Percentiles rank a stretch among this genome's conserved stretches.
Evolutionary conservation across 2,113 vertebrate genomes (phyloP).

Genomic region (Phycodurus eques): DNA sequence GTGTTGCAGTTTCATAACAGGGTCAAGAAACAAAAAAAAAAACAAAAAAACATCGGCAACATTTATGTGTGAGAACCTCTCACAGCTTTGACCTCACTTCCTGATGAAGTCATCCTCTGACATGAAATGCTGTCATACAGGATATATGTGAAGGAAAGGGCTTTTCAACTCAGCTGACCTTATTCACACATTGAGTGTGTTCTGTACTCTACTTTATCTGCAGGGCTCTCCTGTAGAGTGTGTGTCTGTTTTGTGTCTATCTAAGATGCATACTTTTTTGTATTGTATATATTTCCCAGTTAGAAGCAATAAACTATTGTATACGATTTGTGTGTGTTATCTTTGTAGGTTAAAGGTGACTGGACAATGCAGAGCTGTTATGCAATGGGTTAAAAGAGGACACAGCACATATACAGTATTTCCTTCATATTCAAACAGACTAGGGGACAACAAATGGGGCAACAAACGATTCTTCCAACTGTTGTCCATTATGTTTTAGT

Average conservation of each 20-base stretch:
- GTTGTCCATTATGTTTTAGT: not conserved
- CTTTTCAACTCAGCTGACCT: constrained; percentile 35
- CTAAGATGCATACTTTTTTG: not conserved
- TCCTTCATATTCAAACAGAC: not conserved
- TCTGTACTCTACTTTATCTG: not conserved
- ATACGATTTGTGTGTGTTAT: too few relatives aligned
- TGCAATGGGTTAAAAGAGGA: constrained; percentile 28
- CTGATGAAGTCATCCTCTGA: constrained; percentile 28
- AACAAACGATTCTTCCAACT: not conserved
- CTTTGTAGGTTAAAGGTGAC: constrained; percentile 11
- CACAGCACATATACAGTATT: not conserved
- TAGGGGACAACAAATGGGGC: not conserved
- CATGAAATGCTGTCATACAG: constrained; percentile 52
- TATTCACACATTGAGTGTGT: constrained; percentile 9
- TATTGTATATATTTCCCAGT: too few relatives aligned
- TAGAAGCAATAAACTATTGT: too few relatives aligned
- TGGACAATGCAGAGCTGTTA: constrained; percentile 15
- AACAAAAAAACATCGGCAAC: constrained; percentile 14
- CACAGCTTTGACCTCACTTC: constrained; percentile 46
- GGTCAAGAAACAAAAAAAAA: constrained; percentile 50
- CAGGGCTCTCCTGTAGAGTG: not conserved
- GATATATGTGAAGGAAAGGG: constrained; percentile 45
- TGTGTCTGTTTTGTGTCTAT: constrained; percentile 31
- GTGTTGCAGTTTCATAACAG: constrained; percentile 21
- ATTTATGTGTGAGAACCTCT: constrained; percentile 40